Base-by-base conservation (phyloP, 2,797 vertebrate genomes). In the Pitangus sulphuratus region DNA sequence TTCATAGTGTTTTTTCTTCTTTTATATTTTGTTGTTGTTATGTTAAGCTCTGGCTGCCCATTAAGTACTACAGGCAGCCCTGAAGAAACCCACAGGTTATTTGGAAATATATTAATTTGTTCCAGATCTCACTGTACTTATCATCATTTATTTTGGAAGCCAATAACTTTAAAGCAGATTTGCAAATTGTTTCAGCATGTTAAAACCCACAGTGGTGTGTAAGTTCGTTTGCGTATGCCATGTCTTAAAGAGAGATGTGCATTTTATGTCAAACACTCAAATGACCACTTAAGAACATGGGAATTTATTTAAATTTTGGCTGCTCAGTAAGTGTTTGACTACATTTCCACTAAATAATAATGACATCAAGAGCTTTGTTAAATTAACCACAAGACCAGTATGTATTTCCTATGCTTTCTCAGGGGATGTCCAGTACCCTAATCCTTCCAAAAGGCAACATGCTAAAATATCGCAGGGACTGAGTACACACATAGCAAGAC, bases 61-160 rank as follows among this genome's bases (percentile, higher is more conserved):
- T 56, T 65, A 76, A 81, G 39, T 58, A 28, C 47, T 50, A 25
- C 4, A 12, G 91, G 39, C 60, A 84, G 50, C 71, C 69, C 75
- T 1, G 1, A 90, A 84, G 82, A 84, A 92, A 64, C 51, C 60
- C 8, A 0, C 65, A 92, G 77, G 53, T 88, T 90, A 80, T 77
- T 95, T 83, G 79, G 71, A 97, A 96, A 91, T 87, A 48, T 4
- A 95, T 93, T 92, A 86, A 92, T 94, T 89, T 91, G 64, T 95
- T 95, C 94, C 94, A 95, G 82, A 87, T 53, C 81, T 87, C 53
- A 54, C 26, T 91, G 91, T 82, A 84, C 68, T 94, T 96, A 95
- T 95, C 92, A 64, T 69, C 69, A 47, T 71, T 62, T 40, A 33
- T 74, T 92, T 92, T 66, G 80, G 71, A 91, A 94, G 40, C 47